Conservation (phyloP, 1,140 invertebrate species). For the Sycophila sp. region DNA sequence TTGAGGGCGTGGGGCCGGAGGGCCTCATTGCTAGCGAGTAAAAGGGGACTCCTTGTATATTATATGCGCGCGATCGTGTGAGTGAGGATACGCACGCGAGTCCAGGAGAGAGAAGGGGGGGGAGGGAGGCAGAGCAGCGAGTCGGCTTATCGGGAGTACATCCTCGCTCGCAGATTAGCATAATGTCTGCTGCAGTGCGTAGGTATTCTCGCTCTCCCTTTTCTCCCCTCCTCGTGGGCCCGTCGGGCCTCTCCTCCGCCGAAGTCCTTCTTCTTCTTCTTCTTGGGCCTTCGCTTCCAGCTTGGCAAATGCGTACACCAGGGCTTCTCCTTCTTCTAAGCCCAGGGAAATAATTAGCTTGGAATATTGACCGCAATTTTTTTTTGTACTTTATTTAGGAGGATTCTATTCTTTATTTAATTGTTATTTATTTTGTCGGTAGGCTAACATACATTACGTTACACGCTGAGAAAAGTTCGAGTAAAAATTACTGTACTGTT, state of each 20-base stretch:
- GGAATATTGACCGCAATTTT: too few relatives aligned
- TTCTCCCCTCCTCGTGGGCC: constrained; percentile 36
- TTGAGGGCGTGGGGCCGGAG: constrained; percentile 64
- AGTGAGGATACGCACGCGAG: not conserved
- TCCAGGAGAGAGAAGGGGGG: constrained; percentile 32
- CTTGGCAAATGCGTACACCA: too few relatives aligned
- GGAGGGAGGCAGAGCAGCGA: constrained; percentile 43
- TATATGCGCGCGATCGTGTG: not conserved
- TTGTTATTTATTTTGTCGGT: too few relatives aligned
- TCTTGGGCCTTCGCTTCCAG: too few relatives aligned
- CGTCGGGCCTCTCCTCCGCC: not conserved
- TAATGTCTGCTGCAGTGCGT: constrained; percentile 65
- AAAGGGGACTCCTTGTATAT: constrained; percentile 21
- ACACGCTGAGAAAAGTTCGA: too few relatives aligned
- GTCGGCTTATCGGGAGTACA: constrained; percentile 64
- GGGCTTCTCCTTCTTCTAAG: too few relatives aligned
- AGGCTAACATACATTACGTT: too few relatives aligned
- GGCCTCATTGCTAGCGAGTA: constrained; percentile 55
- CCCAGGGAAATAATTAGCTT: too few relatives aligned
- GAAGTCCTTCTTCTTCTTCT: constrained; percentile 27
- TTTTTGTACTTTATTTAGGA: too few relatives aligned
- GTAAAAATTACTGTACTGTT: too few relatives aligned
- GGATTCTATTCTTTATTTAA: too few relatives aligned
- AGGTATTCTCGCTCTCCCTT: constrained; percentile 51
- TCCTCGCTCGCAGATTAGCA: constrained; percentile 65